Evolutionary conservation across 2,797 vertebrate species (phyloP), one percentile per base, ranked within the genome.

Genomic region (Heteromormyrus szaboi): DNA sequence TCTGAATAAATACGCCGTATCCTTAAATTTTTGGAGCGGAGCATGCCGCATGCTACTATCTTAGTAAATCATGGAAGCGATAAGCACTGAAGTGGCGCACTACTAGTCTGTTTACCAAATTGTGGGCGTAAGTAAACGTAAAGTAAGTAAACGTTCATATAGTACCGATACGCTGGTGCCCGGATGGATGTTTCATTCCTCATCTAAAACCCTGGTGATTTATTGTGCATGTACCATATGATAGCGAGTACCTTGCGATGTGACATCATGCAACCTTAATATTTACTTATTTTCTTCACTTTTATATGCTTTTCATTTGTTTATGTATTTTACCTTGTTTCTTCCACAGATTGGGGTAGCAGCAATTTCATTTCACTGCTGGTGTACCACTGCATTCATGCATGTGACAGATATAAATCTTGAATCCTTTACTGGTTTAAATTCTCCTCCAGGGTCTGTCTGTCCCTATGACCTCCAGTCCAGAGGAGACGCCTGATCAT

Each of bases 401-500:
- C 62, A 33, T 33, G 25, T 14, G 25, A 68, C 65, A 37, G 65
- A 72, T 37, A 37, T 72, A 44, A 83, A 46, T 48, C 17, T 11
- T 48, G 76, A 19, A 19, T 44, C 79, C 56, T 46, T 81, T 81
- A 25, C 79, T 50, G 79, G 17, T 84, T 91, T 59, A 81, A 88
- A 87, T 88, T 91, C 88, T 90, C 89, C 90, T 86, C 84, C 90
- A 93, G 91, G 91, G 59, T 90, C 89, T 86, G 85, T 90, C 90
- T 86, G 87, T 85, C 89, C 90, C 46, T 29, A 56, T 44, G 59
- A 25, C 87, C 41, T 85, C 87, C 12, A 54, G 29, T 41, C 87
- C 90, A 90, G 92, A 92, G 65, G 91, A 90, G 54, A 84, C 88
- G 59, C 84, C 81, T 88, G 90, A 90, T 83, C 88, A 89, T 68